Evolutionary conservation across 2,797 vertebrate genomes (phyloP).

Genomic region (Alcedo quadribrachys): DNA sequence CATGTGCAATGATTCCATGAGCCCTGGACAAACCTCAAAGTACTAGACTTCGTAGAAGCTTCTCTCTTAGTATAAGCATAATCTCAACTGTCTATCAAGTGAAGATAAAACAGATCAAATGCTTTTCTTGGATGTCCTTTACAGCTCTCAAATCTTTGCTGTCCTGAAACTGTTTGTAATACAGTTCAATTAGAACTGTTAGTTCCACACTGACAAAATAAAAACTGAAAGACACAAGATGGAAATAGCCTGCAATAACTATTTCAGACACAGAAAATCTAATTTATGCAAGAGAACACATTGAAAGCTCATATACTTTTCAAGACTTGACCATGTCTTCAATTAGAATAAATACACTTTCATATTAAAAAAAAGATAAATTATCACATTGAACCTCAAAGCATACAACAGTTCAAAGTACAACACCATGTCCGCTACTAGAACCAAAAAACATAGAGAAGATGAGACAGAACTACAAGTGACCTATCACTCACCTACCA

Average conservation of each 20-base stretch:
- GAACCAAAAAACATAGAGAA: conserved; percentile 27
- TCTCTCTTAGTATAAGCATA: neutral
- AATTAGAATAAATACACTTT: neutral
- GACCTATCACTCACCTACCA: conserved; percentile 60
- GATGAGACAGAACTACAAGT: conserved; percentile 47
- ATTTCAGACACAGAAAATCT: neutral
- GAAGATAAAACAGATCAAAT: neutral
- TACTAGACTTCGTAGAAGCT: neutral
- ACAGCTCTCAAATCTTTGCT: neutral
- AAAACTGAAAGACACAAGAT: neutral
- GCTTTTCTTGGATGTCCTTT: neutral
- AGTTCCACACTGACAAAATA: neutral
- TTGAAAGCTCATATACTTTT: neutral
- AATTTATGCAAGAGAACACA: neutral
- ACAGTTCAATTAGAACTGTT: neutral
- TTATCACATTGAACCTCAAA: neutral
- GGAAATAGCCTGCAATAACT: neutral
- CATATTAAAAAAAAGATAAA: neutral
- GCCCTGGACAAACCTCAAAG: neutral
- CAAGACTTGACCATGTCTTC: neutral
- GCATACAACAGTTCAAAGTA: neutral
- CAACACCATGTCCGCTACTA: neutral
- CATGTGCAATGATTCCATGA: neutral
- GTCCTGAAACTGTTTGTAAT: neutral
- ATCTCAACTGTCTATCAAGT: neutral